These are phyloP conservation scores for Tribolium castaneum DNA, from an alignment of 1,140 invertebrate species.

Conservation along the genomic window DNA sequence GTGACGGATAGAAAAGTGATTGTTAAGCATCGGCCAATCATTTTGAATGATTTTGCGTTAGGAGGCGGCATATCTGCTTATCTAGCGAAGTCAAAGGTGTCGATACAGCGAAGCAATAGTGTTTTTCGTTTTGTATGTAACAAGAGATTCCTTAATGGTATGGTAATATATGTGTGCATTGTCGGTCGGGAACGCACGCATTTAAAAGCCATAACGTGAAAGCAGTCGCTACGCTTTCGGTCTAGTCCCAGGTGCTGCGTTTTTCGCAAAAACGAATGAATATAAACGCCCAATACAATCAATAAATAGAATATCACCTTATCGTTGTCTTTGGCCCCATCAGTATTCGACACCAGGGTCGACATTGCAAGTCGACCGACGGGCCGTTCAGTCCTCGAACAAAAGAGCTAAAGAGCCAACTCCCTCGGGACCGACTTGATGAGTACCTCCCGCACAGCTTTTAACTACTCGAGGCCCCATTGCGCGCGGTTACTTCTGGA, in stretches of 20 bases:
- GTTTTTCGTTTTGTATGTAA: constrained; percentile 37
- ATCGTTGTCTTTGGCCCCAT: constrained; percentile 49
- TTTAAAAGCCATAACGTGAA: constrained; percentile 37
- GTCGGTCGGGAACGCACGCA: constrained; percentile 26
- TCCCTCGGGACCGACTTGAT: constrained; percentile 58
- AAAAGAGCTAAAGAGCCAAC: constrained; percentile 55
- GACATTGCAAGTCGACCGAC: constrained; percentile 39
- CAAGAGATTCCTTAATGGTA: constrained; percentile 40
- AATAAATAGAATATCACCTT: constrained; percentile 51
- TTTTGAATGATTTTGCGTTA: constrained; percentile 1
- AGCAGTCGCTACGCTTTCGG: constrained; percentile 28
- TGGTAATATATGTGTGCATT: constrained; percentile 42
- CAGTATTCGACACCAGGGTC: constrained; percentile 44
- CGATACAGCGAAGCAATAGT: constrained; percentile 8
- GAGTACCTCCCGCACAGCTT: constrained; percentile 60
- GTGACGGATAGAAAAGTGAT: constrained; percentile 31
- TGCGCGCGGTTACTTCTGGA: constrained; percentile 59
- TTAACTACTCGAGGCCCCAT: constrained; percentile 60
- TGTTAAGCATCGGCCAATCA: constrained; percentile 32
- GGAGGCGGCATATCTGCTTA: constrained; percentile 23
- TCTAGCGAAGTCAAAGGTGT: constrained; percentile 13
- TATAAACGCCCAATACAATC: constrained; percentile 54
- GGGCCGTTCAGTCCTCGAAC: constrained; percentile 47
- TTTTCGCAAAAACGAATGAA: constrained; percentile 52
- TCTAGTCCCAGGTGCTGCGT: constrained; percentile 50